Conservation (phyloP, 2,113 vertebrate genomes). For the Piaya cayana region DNA sequence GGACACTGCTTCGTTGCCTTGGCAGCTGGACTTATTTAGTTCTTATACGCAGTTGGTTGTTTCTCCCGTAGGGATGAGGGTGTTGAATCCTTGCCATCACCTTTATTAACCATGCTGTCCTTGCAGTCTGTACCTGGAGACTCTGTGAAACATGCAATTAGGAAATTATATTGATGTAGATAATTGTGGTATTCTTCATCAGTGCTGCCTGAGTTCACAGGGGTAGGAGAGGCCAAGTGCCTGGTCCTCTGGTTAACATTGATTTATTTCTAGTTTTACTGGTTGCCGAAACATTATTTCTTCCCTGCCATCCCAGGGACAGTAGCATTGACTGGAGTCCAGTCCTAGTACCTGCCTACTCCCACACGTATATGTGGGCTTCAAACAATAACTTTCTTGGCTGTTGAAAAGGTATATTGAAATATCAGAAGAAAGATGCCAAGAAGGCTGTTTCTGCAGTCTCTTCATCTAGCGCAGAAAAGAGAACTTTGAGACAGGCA, state of each 20-base stretch:
- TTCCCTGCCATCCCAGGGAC: not conserved
- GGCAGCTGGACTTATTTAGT: not conserved
- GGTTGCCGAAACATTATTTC: not conserved
- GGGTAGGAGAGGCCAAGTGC: not conserved
- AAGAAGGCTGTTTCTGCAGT: not conserved
- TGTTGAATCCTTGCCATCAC: not conserved
- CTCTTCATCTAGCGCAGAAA: not conserved
- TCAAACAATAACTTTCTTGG: not conserved
- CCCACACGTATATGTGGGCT: rapidly evolving
- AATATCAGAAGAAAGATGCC: not conserved
- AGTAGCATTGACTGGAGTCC: not conserved
- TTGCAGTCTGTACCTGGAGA: not conserved
- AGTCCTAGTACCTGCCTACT: not conserved
- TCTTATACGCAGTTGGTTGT: rapidly evolving
- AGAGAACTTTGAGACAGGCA: not conserved
- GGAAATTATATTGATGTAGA: not conserved
- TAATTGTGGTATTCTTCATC: rapidly evolving
- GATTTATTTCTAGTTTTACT: not conserved
- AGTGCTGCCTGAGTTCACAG: not conserved
- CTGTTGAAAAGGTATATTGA: not conserved
- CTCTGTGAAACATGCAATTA: not conserved
- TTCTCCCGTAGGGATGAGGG: rapidly evolving
- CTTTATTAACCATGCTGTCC: not conserved
- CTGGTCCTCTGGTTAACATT: rapidly evolving
- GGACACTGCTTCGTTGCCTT: not conserved